phyloP scores from a whole-genome alignment of 2,888 invertebrate genomes.

The Agrilus cyanescens region DNA sequence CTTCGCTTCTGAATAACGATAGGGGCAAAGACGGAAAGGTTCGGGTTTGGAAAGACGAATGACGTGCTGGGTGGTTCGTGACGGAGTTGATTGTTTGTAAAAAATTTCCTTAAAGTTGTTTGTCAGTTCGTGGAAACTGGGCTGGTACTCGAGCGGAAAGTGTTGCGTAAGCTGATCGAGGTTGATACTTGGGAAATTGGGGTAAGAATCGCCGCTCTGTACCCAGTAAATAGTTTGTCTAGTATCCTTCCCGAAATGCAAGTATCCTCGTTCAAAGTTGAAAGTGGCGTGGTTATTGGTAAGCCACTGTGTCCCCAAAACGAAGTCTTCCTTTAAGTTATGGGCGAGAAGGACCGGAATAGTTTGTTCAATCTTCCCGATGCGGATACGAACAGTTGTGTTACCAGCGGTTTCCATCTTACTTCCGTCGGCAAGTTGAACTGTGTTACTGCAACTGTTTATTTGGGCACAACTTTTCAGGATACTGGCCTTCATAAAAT shows the following conservation, averaged over 20 bases:
- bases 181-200: neutral
- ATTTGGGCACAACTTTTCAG: neutral
- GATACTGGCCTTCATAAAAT: neutral
- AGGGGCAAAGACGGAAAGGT: constrained; percentile 14
- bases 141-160: neutral
- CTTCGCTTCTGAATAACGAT: constrained; percentile 14
- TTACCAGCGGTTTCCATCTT: neutral
- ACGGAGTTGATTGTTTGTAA: neutral
- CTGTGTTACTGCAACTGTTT: neutral
- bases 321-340: neutral
- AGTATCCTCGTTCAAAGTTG: neutral
- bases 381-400: neutral
- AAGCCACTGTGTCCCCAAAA: neutral
- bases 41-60: neutral
- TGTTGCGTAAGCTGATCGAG: neutral
- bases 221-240: neutral
- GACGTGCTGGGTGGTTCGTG: neutral
- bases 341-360: neutral
- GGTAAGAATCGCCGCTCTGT: too few relatives aligned
- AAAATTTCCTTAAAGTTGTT: neutral
- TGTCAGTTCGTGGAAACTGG: neutral
- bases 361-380: neutral
- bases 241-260: neutral
- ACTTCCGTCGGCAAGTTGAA: neutral
- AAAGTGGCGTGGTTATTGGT: neutral